Base-by-base conservation (phyloP, 2,113 vertebrate species). In the Oophaga pumilio region DNA sequence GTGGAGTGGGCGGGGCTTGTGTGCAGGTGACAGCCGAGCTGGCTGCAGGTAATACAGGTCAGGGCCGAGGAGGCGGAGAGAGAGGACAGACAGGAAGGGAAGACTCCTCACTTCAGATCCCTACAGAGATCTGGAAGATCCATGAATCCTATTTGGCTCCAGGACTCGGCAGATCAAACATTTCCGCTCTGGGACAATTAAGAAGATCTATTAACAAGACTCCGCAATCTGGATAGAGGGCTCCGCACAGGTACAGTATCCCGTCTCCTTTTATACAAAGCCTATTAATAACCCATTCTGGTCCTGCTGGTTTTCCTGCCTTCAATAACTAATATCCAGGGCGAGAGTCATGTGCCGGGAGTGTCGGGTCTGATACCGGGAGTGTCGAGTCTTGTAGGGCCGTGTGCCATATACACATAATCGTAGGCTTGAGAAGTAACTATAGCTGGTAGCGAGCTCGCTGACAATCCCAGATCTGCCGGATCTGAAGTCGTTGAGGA, bases 1-100 rank as follows among this genome's bases (percentile, higher is more conserved):
- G 12, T 20, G 1, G 8, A 12, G 43, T 7, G 12, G 4, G 49
- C 14, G 15, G 8, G 56, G 33, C 20, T 15, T 1, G 1, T 26
- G 57, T 69, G 69, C 77, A 1, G 66, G 64, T 1, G 0, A 28
- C 26, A 18, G 73, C n/a, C 1, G 74, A 53, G 59, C 49, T 64
- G 56, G 15, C 11, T 59, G 15, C 86, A 74, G 86, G 86, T 87
- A 76, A 82, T 33, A 59, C 73, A 87, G 43, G 50, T 17, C 10
- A 52, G 68, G 68, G n/a, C 17, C 17, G 86, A 57, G 28, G 56
- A 60, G 80, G 86, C 59, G 86, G 86, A 15, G 57, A 15, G 57
- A 83, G 22, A 73, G 18, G 14, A n/a, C 69, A 88, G 20, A 62
- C 79, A 87, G 76, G 69, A 88, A 87, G 86, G 60, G 69, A 74